Evolutionary conservation across 1,140 invertebrate genomes (phyloP), one percentile per base, ranked within the genome.

Genomic region (Saccostrea echinata): DNA sequence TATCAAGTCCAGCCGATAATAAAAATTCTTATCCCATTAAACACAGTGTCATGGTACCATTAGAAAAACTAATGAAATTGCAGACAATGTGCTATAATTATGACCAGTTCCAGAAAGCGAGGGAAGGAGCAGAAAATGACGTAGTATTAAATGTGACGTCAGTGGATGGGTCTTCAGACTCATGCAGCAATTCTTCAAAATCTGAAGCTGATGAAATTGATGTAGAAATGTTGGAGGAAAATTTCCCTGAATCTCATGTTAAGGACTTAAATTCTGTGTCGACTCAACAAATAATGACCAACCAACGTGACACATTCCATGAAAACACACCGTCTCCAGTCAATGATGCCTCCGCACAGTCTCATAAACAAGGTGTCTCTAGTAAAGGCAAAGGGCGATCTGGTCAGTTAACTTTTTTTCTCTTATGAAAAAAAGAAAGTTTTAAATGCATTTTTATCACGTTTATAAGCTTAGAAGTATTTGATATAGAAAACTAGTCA

Each of bases 101-200:
- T 76, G 68, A 30, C 12, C 68, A 76, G 27, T 76, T 76, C 68
- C 68, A 76, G 27, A 76, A 76, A 76, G 9, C 68, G 1, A 24
- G 68, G 8, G 68, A 76, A 13, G 68, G 68, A 33, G 30, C 24
- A 76, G 68, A 76, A 76, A 76, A 76, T 76, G 68, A 76, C 27
- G 68, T 76, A 33, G 33, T 76, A 33, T 76, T 33, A 30, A 76
- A 27, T 76, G 68, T 76, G 68, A 76, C 68, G 68, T 76, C 68
- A 30, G 68, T 76, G 30, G 68, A 76, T 30, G 68, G 68, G 3
- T 76, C 27, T 16, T 76, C 68, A 16, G 68, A 76, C 27, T 12
- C 68, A 30, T 76, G 27, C 68, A 76, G 68, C 33, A 76, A 30
- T 33, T 30, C 68, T 6, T 33, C 68, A 76, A 76, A 76, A 76